These are phyloP conservation scores for Steromphala cineraria DNA, from an alignment of 2,888 invertebrate species.

Conservation along the genomic window DNA sequence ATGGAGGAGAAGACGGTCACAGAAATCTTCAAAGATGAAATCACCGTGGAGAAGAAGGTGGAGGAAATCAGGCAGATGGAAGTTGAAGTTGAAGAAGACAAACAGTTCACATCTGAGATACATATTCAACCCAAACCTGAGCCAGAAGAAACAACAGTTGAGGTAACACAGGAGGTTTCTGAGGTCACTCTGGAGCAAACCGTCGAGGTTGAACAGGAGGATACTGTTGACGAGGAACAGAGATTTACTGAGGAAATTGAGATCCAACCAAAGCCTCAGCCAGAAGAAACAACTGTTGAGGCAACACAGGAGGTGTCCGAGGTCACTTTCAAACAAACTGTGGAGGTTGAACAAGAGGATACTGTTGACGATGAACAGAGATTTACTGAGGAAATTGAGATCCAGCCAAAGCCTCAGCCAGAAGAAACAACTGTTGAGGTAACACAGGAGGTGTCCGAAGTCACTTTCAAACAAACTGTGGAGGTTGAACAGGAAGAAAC, in stretches of 20 bases:
- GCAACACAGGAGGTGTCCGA: not conserved
- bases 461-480: constrained; percentile 20
- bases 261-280: not conserved
- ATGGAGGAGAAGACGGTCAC: constrained; percentile 25
- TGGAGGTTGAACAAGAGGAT: constrained; percentile 30
- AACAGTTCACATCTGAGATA: constrained; percentile 19
- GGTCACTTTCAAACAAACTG: constrained; percentile 20
- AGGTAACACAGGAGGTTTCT: constrained; percentile 40
- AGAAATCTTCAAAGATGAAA: constrained; percentile 35
- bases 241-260: constrained; percentile 25
- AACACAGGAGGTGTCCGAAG: not conserved
- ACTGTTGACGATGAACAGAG: constrained; percentile 41
- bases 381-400: constrained; percentile 24
- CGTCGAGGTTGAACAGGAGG: constrained; percentile 25
- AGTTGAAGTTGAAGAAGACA: not conserved
- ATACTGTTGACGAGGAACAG: constrained; percentile 43
- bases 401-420: not conserved
- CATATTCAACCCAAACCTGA: constrained; percentile 14
- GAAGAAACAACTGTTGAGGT: constrained; percentile 7
- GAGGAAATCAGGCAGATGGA: not conserved
- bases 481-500: constrained; percentile 34
- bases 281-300: constrained; percentile 10
- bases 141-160: constrained; percentile 22
- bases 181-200: constrained; percentile 19
- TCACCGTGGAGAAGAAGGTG: constrained; percentile 27